Evolutionary conservation across 2,797 vertebrate genomes (phyloP), one percentile per base, ranked within the genome.

Genomic region (Gastrophryne carolinensis): DNA sequence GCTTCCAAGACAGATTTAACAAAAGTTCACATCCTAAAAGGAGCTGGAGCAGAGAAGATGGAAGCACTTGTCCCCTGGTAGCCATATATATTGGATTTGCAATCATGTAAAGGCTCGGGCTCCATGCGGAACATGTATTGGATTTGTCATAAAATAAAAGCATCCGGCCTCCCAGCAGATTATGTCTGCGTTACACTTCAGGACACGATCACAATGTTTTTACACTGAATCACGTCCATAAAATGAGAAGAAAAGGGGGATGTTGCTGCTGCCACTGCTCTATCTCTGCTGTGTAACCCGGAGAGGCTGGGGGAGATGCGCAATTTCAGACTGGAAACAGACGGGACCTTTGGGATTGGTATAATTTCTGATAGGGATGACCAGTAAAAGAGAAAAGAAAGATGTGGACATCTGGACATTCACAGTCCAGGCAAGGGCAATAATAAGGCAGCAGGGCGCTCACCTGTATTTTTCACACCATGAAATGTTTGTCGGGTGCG

Each of bases 81-180:
- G 57, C 73, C 27, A 35, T 62, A 69, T 62, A 68, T 75, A 75
- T 75, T 75, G 73, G 73, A 75, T 75, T 75, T 75, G 65, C 65
- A 62, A 69, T 75, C 52, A 75, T 75, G 73, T 75, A 61, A 69
- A 75, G 54, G 64, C 56, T 27, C 65, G 32, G 57, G 5, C 73
- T 62, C 56, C 49, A 71, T 41, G 54, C 68, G 32, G 29, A 60
- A 75, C 73, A 63, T 9, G n/a, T 75, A 75, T 69, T 69, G 73
- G 29, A 69, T 75, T 75, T 69, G 73, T 60, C 61, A 75, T 75
- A 68, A 75, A 75, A 34, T 53, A 32, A 75, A 69, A 75, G 53
- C 53, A 69, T 53, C 29, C 32, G 23, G 73, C 19, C 35, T 44
- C 27, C 15, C 24, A 30, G 17, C 26, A 34, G 37, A 47, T 58